Conservation (phyloP, 1,140 invertebrate species). For the Tetranychus urticae region DNA sequence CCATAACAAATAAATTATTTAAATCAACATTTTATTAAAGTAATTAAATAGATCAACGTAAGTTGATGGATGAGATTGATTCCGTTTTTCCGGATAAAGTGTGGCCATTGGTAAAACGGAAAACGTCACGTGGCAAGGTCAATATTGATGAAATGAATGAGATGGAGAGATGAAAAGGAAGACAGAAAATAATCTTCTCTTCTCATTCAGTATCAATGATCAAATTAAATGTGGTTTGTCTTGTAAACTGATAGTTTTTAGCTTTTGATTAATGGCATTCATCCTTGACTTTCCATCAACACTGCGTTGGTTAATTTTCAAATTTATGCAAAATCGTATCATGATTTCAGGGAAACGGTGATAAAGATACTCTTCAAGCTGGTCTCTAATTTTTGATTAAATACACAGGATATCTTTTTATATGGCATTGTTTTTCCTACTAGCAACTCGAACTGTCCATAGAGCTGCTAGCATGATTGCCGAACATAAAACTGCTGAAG, state of each 20-base stretch:
- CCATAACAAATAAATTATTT: not conserved
- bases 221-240: not conserved
- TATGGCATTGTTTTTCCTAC: not conserved
- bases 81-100: not conserved
- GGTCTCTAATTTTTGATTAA: not conserved
- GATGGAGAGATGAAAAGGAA: not conserved
- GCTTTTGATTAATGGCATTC: not conserved
- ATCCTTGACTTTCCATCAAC: not conserved
- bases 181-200: not conserved
- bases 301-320: not conserved
- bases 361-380: not conserved
- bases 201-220: not conserved
- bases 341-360: not conserved
- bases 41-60: too few species aligned
- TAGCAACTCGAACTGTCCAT: not conserved
- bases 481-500: not conserved
- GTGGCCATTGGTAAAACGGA: not conserved
- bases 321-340: not conserved
- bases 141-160: not conserved
- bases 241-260: not conserved
- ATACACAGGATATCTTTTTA: not conserved
- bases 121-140: not conserved
- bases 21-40: too few species aligned
- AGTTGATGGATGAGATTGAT: too few species aligned
- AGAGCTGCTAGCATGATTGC: not conserved